Conservation (phyloP, 2,888 invertebrate genomes). For the Embidobia sp. region DNA sequence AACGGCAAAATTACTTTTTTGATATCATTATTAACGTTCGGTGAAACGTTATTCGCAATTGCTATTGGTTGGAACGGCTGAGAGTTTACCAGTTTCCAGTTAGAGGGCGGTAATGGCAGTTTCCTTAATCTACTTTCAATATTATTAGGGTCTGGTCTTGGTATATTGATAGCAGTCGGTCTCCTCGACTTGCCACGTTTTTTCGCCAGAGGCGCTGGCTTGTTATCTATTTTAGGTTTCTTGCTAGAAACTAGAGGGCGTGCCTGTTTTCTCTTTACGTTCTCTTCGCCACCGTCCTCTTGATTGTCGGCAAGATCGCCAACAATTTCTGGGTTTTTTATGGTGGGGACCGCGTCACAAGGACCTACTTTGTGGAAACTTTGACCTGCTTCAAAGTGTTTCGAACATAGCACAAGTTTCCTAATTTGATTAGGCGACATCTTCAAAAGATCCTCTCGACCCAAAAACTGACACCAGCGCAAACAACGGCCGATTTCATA, state of each 20-base stretch:
- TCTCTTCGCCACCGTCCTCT: conserved; percentile 65
- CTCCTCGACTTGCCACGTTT: conserved; percentile 78
- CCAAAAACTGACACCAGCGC: conserved; percentile 79
- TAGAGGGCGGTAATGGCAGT: conserved; percentile 76
- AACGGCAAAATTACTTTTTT: conserved; percentile 80
- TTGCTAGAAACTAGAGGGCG: conserved; percentile 79
- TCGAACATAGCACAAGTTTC: conserved; percentile 78
- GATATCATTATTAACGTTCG: conserved; percentile 70
- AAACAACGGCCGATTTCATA: conserved; percentile 80
- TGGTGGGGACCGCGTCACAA: conserved; percentile 78
- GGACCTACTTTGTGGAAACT: conserved; percentile 77
- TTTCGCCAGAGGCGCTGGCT: conserved; percentile 79
- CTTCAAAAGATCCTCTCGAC: conserved; percentile 78
- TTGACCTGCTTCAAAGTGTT: conserved; percentile 78
- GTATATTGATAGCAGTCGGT: conserved; percentile 78
- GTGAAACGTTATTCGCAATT: conserved; percentile 72
- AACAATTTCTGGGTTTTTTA: conserved; percentile 57
- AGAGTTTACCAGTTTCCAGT: conserved; percentile 76
- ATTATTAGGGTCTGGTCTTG: conserved; percentile 73
- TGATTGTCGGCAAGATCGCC: conserved; percentile 30
- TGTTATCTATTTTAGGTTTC: conserved; percentile 78
- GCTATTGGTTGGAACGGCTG: conserved; percentile 78
- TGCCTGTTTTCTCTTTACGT: conserved; percentile 63
- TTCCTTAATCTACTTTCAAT: conserved; percentile 74
- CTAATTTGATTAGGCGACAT: conserved; percentile 80